Evolutionary conservation across 2,888 invertebrate genomes (phyloP).

Genomic region (Drosophila acutilabella): DNA sequence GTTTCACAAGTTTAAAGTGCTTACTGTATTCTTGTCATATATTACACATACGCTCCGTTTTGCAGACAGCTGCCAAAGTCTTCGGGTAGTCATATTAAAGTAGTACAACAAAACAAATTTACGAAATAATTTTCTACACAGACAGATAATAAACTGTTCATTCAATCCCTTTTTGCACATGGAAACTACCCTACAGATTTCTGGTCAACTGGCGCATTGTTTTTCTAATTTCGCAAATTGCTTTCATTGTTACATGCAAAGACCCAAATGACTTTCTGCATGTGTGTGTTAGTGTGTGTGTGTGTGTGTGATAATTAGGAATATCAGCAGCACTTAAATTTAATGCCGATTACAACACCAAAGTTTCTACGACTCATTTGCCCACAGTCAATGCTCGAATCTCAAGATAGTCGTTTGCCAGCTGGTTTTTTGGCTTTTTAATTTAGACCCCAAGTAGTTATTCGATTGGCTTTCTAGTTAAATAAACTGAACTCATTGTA

Average conservation of each 20-base stretch:
- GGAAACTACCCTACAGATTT: conserved; percentile 11
- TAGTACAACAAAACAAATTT: conserved; percentile 15
- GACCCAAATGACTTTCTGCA: conserved; percentile 35
- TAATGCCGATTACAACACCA: conserved; percentile 64
- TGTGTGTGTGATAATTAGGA: conserved; percentile 71
- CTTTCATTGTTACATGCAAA: conserved; percentile 48
- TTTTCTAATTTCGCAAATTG: conserved; percentile 73
- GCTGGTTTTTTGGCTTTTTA: conserved; percentile 34
- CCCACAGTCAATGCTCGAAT: conserved; percentile 35
- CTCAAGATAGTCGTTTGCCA: conserved; percentile 56
- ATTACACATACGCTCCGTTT: conserved; percentile 63
- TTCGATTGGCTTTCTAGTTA: conserved; percentile 23
- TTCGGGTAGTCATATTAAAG: conserved; percentile 25
- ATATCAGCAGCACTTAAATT: conserved; percentile 74
- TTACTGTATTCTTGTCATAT: conserved; percentile 43
- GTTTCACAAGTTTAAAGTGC: conserved; percentile 52
- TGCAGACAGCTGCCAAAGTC: conserved; percentile 45
- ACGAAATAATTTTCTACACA: conserved; percentile 38
- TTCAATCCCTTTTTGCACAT: conserved; percentile 10
- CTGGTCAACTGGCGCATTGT: conserved; percentile 41
- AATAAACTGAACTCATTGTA: conserved; percentile 4
- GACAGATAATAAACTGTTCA: conserved; percentile 65
- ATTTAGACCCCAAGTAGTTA: conserved; percentile 3
- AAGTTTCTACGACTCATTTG: conserved; percentile 49
- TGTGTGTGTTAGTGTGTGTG: conserved; percentile 29